Evolutionary conservation across 2,113 vertebrate genomes (phyloP).

Genomic region (Campylomormyrus tamandua): DNA sequence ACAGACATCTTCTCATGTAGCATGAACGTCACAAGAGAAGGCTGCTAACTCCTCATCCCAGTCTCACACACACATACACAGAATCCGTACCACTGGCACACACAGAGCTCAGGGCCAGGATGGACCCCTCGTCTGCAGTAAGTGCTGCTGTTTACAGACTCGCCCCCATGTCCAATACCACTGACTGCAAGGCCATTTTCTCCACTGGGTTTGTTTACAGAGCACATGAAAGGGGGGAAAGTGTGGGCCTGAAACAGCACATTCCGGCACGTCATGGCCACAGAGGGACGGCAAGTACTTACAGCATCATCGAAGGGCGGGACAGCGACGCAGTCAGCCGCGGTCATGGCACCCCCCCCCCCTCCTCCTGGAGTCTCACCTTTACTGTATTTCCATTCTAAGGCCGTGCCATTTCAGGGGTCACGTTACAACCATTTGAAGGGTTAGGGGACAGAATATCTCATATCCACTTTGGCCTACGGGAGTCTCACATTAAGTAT

Average conservation of each 20-base stretch:
- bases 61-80: neutral
- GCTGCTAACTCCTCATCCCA: neutral
- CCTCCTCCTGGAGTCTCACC: neutral
- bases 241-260: neutral
- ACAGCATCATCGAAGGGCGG: neutral
- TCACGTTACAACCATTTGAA: neutral
- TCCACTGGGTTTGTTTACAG: neutral
- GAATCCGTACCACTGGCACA: neutral
- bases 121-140: neutral
- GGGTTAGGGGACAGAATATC: neutral
- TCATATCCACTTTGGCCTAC: neutral
- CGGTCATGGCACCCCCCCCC: neutral
- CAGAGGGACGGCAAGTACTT: neutral
- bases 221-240: neutral
- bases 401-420: neutral
- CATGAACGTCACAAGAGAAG: neutral
- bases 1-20: neutral
- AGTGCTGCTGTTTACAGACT: neutral
- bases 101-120: neutral
- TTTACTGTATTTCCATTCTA: neutral
- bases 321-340: neutral
- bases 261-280: neutral
- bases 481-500: slow-evolving; percentile 1
- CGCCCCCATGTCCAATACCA: neutral
- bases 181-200: neutral